Conservation (phyloP, 1,140 invertebrate genomes). For the Achatina immaculata region DNA sequence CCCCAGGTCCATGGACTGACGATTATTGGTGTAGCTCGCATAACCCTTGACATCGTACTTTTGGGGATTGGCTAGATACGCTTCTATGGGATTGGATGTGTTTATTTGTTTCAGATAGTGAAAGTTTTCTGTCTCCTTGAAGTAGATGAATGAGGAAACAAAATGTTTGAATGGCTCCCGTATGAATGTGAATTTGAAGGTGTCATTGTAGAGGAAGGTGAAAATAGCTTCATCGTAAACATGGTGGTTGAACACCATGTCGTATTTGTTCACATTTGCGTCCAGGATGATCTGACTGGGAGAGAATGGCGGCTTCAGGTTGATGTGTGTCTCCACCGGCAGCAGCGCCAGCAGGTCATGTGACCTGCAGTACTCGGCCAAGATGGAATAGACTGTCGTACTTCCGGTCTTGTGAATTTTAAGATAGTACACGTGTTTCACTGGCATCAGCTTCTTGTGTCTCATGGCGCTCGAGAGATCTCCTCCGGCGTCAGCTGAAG, state of each 20-base stretch:
- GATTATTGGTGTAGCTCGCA: constrained; percentile 28
- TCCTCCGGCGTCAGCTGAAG: not conserved
- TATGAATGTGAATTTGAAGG: constrained; percentile 20
- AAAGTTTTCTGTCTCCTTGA: not conserved
- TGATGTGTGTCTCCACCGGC: constrained; percentile 14
- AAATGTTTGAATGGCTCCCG: constrained; percentile 31
- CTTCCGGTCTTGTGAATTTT: constrained; percentile 36
- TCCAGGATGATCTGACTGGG: not conserved
- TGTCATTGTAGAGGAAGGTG: constrained; percentile 30
- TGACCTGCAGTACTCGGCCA: constrained; percentile 34
- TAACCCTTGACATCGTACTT: constrained; percentile 18
- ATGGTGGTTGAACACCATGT: constrained; percentile 40
- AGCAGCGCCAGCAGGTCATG: constrained; percentile 18
- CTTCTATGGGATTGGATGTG: not conserved
- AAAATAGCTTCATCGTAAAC: constrained; percentile 15
- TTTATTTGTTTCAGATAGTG: not conserved
- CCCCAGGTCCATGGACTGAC: constrained; percentile 30
- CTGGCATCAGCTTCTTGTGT: not conserved
- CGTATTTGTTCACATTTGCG: not conserved
- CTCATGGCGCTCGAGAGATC: not conserved
- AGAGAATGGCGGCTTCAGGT: constrained; percentile 1
- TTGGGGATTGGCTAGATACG: not conserved
- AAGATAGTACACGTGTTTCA: constrained; percentile 32
- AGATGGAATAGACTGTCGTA: constrained; percentile 29
- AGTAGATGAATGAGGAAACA: constrained; percentile 18